A percentile compares a stretch with the other conserved stretches of the same genome.
These are phyloP conservation scores for Hippotragus niger DNA, from an alignment of 2,113 vertebrate species.

Conservation along the genomic window DNA sequence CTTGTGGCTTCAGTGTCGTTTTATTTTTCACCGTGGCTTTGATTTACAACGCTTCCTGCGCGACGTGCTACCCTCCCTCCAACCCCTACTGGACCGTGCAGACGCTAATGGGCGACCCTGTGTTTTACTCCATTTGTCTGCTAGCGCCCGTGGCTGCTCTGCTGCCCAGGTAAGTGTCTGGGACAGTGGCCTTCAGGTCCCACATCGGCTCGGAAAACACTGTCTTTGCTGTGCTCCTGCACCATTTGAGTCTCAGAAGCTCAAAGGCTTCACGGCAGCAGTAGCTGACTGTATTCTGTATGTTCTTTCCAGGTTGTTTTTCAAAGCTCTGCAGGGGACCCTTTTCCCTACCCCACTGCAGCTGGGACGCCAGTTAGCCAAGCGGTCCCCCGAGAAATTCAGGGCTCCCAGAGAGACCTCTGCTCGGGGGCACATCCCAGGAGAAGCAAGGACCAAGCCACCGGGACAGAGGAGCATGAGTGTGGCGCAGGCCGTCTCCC, in stretches of 20 bases:
- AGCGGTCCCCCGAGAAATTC: slow-evolving; percentile 71
- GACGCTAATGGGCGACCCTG: slow-evolving; percentile 88
- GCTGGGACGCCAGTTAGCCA: slow-evolving; percentile 89
- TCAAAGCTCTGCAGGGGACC: slow-evolving; percentile 91
- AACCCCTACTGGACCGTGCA: slow-evolving; percentile 98
- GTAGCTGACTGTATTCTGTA: neutral
- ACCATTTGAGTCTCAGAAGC: neutral
- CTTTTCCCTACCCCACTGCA: slow-evolving; percentile 92
- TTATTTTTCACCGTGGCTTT: slow-evolving; percentile 93
- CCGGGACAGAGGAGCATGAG: neutral
- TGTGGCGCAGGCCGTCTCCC: neutral
- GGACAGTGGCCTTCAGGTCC: neutral
- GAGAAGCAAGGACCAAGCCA: neutral
- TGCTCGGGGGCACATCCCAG: neutral
- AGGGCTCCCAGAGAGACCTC: slow-evolving; percentile 29
- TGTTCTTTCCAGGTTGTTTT: slow-evolving; percentile 86
- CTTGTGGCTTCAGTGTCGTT: slow-evolving; percentile 89
- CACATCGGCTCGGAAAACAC: fast-evolving
- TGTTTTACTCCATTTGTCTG: slow-evolving; percentile 93
- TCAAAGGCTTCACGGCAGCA: no score
- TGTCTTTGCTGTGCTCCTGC: no score
- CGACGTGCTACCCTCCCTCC: slow-evolving; percentile 93
- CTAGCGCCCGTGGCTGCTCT: slow-evolving; percentile 89
- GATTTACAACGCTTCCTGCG: slow-evolving; percentile 93
- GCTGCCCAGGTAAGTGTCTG: slow-evolving; percentile 89